Percentiles rank a stretch among this genome's conserved stretches.
These are phyloP conservation scores for Stenurella melanura DNA, from an alignment of 2,888 invertebrate species.

Conservation along the genomic window DNA sequence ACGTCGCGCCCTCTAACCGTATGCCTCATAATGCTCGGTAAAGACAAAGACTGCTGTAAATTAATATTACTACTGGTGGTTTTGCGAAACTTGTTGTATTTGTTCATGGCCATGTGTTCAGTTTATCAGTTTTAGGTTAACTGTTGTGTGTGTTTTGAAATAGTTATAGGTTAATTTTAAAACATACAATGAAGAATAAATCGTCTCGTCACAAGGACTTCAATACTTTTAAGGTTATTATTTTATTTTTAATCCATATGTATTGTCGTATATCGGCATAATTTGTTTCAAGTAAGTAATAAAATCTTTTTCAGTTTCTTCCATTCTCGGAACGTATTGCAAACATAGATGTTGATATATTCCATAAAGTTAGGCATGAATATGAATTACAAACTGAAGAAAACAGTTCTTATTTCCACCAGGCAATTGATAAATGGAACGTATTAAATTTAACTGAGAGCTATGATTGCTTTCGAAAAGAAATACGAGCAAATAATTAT, in stretches of 20 bases:
- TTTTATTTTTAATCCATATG: background rate
- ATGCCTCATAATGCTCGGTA: too few species aligned
- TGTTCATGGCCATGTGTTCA: too few species aligned
- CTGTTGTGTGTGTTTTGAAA: background rate
- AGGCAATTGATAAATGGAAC: slow-evolving; percentile 91
- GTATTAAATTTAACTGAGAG: slow-evolving; percentile 90
- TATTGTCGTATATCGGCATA: background rate
- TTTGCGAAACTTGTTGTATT: too few species aligned
- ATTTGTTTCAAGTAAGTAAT: slow-evolving; percentile 9
- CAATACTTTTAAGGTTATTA: slow-evolving; percentile 85
- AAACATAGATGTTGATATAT: slow-evolving; percentile 90
- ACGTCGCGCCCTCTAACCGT: too few species aligned
- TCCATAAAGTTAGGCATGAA: slow-evolving; percentile 87
- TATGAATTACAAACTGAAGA: slow-evolving; percentile 82
- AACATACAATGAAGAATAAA: slow-evolving; percentile 80
- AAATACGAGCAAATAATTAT: slow-evolving; percentile 79
- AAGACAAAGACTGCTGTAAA: too few species aligned
- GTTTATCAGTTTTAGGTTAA: too few species aligned
- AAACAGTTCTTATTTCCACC: slow-evolving; percentile 85
- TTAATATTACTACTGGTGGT: too few species aligned
- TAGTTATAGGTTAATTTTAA: background rate
- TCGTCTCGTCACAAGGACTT: slow-evolving; percentile 83
- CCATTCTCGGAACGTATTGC: slow-evolving; percentile 91
- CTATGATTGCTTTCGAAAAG: slow-evolving; percentile 85
- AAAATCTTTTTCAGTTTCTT: slow-evolving; percentile 84